phyloP scores from a whole-genome alignment of 1,140 invertebrate genomes.

The Hylyphantes graminicola region DNA sequence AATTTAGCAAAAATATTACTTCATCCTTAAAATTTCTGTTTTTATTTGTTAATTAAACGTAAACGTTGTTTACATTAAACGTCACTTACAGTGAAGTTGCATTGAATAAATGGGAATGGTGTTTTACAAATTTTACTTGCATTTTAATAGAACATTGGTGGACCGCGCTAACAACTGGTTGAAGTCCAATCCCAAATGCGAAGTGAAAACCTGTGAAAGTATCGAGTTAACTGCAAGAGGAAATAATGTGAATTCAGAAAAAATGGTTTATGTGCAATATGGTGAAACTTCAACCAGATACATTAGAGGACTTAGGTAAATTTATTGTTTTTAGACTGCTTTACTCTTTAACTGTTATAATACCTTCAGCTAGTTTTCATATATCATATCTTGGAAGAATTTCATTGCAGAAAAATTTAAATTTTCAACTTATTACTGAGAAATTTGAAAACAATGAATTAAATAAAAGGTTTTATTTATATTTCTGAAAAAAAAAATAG shows the following conservation, averaged over 20 bases:
- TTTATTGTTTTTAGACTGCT: too few species aligned
- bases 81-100: background rate
- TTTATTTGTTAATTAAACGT: too few species aligned
- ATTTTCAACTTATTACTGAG: too few species aligned
- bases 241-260: slow-evolving; percentile 41
- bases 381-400: too few species aligned
- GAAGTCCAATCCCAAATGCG: slow-evolving; percentile 54
- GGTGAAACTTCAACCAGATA: slow-evolving; percentile 40
- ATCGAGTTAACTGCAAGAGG: slow-evolving; percentile 60
- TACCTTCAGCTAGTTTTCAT: too few species aligned
- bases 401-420: too few species aligned
- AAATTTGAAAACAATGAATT: too few species aligned
- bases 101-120: background rate
- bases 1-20: too few species aligned
- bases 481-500: too few species aligned
- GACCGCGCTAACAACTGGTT: slow-evolving; percentile 62
- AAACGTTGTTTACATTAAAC: too few species aligned
- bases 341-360: background rate
- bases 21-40: too few species aligned
- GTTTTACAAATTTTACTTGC: background rate
- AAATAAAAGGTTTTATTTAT: too few species aligned
- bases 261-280: slow-evolving; percentile 61
- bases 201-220: slow-evolving; percentile 62
- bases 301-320: slow-evolving; percentile 57
- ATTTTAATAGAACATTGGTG: slow-evolving; percentile 42